Conservation (phyloP, 1,140 invertebrate species). For the Drosophila lacteicornis region DNA sequence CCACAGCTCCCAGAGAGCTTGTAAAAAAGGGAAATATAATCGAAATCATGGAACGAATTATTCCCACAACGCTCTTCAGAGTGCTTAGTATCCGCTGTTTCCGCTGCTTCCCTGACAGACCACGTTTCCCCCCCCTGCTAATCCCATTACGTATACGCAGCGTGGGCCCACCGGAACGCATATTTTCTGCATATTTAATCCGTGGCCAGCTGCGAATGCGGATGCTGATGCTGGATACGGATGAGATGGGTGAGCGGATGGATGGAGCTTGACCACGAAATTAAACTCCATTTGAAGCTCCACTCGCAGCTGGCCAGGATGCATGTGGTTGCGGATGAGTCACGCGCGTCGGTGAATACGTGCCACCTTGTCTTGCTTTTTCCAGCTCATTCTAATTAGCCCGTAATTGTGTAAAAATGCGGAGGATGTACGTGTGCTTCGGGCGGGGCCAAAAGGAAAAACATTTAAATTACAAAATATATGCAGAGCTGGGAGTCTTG, state of each 20-base stretch:
- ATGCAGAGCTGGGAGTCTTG: slow-evolving; percentile 10
- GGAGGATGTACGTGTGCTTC: slow-evolving; percentile 14
- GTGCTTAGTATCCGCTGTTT: slow-evolving; percentile 18
- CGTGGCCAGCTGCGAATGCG: slow-evolving; percentile 12
- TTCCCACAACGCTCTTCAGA: slow-evolving; percentile 52
- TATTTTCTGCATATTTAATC: slow-evolving; percentile 63
- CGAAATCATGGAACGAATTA: slow-evolving; percentile 52
- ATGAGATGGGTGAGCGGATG: slow-evolving; percentile 2
- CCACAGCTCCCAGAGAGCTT: slow-evolving; percentile 24
- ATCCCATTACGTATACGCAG: slow-evolving; percentile 70
- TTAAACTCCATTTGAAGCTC: slow-evolving; percentile 54
- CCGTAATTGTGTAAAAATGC: slow-evolving; percentile 46
- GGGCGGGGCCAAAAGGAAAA: neutral
- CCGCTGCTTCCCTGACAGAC: neutral
- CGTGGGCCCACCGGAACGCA: slow-evolving; percentile 36
- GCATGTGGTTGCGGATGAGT: slow-evolving; percentile 46
- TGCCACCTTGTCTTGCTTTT: slow-evolving; percentile 34
- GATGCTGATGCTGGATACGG: slow-evolving; percentile 10
- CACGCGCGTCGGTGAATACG: slow-evolving; percentile 33
- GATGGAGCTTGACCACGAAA: slow-evolving; percentile 42
- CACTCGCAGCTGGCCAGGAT: slow-evolving; percentile 19
- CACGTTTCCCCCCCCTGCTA: slow-evolving; percentile 22
- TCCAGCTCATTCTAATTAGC: slow-evolving; percentile 39
- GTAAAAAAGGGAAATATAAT: slow-evolving; percentile 45
- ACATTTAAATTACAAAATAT: slow-evolving; percentile 26